Evolutionary conservation across 2,113 vertebrate species (phyloP).

Genomic region (Tachycineta bicolor): DNA sequence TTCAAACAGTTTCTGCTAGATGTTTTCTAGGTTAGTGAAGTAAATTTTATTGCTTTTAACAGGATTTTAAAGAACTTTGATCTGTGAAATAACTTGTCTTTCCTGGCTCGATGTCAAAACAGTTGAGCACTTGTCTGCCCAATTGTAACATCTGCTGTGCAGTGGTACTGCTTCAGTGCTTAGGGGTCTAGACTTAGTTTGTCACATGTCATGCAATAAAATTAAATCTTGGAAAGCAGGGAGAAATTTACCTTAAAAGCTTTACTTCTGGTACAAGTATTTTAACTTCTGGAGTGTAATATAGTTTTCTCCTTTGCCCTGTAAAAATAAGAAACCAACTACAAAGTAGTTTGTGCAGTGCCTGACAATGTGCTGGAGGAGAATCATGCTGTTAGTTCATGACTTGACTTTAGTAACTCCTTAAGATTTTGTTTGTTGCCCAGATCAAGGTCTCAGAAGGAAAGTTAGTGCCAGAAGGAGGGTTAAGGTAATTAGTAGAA

Average conservation of each 20-base stretch:
- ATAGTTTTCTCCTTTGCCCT: neutral
- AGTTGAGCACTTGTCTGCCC: neutral
- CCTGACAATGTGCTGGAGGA: neutral
- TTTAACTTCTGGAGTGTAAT: neutral
- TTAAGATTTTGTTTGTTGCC: neutral
- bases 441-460: neutral
- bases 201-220: neutral
- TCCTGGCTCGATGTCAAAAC: neutral
- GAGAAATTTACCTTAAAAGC: neutral
- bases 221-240: neutral
- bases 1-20: neutral
- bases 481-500: neutral
- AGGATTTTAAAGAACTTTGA: neutral
- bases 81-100: neutral
- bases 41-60: neutral
- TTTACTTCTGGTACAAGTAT: neutral
- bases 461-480: neutral
- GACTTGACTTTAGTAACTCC: neutral
- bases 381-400: neutral
- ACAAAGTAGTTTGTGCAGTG: neutral
- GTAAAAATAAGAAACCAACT: neutral
- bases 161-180: neutral
- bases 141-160: neutral
- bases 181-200: neutral
- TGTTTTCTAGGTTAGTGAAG: neutral